Percentiles rank a stretch among this genome's conserved stretches.
Conservation (phyloP, 2,113 vertebrate species). For the Grammomys dolichurus region DNA sequence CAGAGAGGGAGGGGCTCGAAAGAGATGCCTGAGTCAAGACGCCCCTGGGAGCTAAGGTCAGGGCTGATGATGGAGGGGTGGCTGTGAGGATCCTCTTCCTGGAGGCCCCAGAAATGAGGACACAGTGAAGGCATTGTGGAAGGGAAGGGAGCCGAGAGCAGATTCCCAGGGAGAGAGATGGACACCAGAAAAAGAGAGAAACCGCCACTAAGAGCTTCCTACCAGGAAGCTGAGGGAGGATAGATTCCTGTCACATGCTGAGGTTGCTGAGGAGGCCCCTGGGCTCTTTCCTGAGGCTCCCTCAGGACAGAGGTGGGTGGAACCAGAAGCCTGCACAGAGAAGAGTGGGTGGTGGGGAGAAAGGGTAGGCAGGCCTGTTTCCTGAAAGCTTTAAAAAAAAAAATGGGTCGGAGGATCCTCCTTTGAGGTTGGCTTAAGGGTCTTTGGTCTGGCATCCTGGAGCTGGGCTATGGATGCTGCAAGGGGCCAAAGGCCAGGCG, state of each 20-base stretch:
- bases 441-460: not conserved
- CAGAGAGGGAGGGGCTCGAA: not conserved
- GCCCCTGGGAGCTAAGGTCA: not conserved
- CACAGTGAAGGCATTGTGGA: no score
- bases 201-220: not conserved
- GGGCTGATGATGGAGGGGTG: not conserved
- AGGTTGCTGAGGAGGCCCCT: not conserved
- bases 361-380: slow-evolving; percentile 65
- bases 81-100: accelerated
- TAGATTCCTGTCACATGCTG: slow-evolving; percentile 31
- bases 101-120: no score
- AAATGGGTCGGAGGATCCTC: slow-evolving; percentile 1
- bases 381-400: slow-evolving; percentile 71
- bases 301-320: not conserved
- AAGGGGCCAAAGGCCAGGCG: not conserved
- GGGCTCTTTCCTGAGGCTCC: slow-evolving; percentile 51
- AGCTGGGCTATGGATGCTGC: not conserved
- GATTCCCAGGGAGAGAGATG: not conserved
- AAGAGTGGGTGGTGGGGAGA: slow-evolving; percentile 37
- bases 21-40: not conserved
- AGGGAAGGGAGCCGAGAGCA: no score
- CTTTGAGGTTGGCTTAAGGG: not conserved
- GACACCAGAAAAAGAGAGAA: not conserved
- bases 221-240: not conserved
- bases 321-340: slow-evolving; percentile 25